These are phyloP conservation scores for Coilia nasus DNA, from an alignment of 2,797 vertebrate species.

Conservation along the genomic window DNA sequence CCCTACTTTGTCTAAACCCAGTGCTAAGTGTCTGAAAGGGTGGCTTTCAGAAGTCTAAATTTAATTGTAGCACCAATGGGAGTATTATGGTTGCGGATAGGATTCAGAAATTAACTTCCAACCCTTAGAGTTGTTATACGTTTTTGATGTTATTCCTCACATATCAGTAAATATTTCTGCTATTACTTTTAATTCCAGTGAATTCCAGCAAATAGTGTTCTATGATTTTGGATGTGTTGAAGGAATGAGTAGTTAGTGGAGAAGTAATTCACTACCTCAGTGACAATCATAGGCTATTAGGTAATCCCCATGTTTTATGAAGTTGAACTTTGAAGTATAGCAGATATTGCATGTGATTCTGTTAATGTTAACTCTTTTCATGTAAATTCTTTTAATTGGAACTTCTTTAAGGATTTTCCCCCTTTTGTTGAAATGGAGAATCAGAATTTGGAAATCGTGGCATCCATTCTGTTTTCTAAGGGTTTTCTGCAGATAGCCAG, in stretches of 20 bases:
- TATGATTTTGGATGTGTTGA: neutral
- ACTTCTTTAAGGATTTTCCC: neutral
- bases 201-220: too few species aligned
- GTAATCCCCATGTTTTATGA: neutral
- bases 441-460: neutral
- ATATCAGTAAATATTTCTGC: neutral
- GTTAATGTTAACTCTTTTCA: neutral
- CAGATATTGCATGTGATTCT: neutral
- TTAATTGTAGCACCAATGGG: neutral
- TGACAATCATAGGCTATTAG: constrained; percentile 4
- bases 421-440: neutral
- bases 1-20: neutral
- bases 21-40: neutral
- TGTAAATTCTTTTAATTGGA: too few species aligned
- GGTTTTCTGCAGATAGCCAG: neutral
- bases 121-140: too few species aligned
- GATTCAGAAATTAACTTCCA: neutral
- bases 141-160: constrained; percentile 3
- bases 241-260: neutral
- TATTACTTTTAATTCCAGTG: neutral
- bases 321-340: neutral
- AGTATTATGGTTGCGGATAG: neutral
- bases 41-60: neutral
- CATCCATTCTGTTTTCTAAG: neutral
- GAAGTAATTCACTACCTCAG: constrained; percentile 1